Evolutionary conservation across 2,888 invertebrate genomes (phyloP).

Genomic region (Andrena marginata): DNA sequence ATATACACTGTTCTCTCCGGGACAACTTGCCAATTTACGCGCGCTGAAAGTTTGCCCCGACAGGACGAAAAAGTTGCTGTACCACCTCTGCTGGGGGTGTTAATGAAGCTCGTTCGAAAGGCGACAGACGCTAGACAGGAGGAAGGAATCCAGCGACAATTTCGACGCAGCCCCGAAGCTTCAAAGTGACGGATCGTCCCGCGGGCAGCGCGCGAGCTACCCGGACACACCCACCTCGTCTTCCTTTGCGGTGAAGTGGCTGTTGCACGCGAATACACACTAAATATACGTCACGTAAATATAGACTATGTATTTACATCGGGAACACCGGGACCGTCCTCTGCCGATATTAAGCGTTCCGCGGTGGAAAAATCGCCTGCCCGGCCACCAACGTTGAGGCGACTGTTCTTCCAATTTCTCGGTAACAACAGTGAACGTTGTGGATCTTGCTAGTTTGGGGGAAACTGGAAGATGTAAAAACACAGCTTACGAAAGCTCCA

Average conservation of each 20-base stretch:
- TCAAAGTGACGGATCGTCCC: constrained; percentile 83
- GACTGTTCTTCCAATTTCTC: constrained; percentile 9
- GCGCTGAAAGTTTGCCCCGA: constrained; percentile 4
- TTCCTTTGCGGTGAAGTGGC: constrained; percentile 75
- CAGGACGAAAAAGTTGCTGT: constrained; percentile 6
- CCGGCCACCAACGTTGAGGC: constrained; percentile 50
- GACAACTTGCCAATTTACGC: constrained; percentile 12
- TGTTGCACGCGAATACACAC: constrained; percentile 80
- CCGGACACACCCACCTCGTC: constrained; percentile 83
- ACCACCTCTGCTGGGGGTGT: constrained; percentile 23
- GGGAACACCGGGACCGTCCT: constrained; percentile 75
- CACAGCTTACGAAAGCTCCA: no score
- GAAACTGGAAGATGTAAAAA: no score
- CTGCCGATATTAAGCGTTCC: constrained; percentile 56
- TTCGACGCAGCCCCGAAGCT: constrained; percentile 71
- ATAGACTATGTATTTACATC: constrained; percentile 84
- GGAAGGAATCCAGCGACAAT: constrained; percentile 67
- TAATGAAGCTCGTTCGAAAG: constrained; percentile 54
- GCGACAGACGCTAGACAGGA: constrained; percentile 55
- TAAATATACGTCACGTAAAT: constrained; percentile 83
- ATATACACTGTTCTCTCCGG: background rate
- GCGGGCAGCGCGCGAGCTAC: constrained; percentile 74
- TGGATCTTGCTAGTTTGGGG: background rate
- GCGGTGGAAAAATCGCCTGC: constrained; percentile 44
- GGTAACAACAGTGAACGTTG: background rate